Percentiles rank a stretch among this genome's conserved stretches.
phyloP scores from a whole-genome alignment of 1,140 invertebrate genomes.

The Ctenoplectra terminalis region DNA sequence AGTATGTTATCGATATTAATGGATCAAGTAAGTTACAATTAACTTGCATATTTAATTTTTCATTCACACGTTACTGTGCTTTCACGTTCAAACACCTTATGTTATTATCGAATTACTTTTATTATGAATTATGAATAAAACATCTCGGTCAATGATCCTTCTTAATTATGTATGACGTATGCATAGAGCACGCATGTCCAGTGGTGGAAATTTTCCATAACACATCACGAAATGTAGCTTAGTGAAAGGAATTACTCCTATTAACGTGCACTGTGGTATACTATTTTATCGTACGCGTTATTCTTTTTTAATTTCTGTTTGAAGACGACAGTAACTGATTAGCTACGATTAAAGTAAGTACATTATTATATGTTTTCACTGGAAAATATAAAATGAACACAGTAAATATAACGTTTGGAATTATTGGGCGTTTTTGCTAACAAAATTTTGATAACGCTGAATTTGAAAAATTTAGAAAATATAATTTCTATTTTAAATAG shows the following conservation, averaged over 20 bases:
- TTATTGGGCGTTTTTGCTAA: too few species aligned
- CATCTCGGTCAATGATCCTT: conserved; percentile 47
- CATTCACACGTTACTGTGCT: neutral
- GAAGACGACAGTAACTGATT: neutral
- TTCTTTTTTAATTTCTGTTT: neutral
- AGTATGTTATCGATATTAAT: too few species aligned
- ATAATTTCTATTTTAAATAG: too few species aligned
- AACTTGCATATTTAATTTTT: neutral
- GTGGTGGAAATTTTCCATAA: conserved; percentile 53
- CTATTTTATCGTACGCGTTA: too few species aligned
- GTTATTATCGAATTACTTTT: conserved; percentile 8
- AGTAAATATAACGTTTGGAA: too few species aligned
- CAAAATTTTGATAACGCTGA: too few species aligned
- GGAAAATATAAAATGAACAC: too few species aligned
- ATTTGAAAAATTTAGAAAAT: too few species aligned
- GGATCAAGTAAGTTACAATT: too few species aligned
- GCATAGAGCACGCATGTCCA: conserved; percentile 27
- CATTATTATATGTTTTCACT: neutral
- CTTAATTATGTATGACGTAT: conserved; percentile 31
- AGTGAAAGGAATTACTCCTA: conserved; percentile 27
- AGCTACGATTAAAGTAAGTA: too few species aligned
- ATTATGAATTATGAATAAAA: conserved; percentile 62
- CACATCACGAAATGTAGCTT: conserved; percentile 22
- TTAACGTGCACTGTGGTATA: neutral
- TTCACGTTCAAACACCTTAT: too few species aligned